Base-by-base conservation (phyloP, 2,113 vertebrate species). In the Myodes glareolus region DNA sequence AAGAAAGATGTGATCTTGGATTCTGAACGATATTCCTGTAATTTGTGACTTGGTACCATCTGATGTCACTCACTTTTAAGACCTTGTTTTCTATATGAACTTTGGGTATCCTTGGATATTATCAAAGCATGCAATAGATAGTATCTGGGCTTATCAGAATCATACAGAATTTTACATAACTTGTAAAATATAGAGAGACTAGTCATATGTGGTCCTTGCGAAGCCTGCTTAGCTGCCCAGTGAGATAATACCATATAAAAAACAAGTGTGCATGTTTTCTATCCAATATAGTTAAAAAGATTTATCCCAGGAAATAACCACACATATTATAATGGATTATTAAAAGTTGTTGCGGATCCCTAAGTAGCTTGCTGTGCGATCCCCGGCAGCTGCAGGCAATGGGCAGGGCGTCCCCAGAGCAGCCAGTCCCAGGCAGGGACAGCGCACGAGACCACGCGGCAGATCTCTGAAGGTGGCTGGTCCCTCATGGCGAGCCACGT, bases 1-100 rank as follows among this genome's bases (percentile, higher is more conserved):
- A 93, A 96, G 45, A 81, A 91, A 77, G 77, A 75, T 61, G 72
- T 50, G 61, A 25, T 55, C 63, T 89, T 77, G 36, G 55, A 70
- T 84, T 95, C 45, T 16, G 31, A 61, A 45, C 23, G 39, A 7
- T 58, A 31, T 58, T 50, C 42, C 42, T 68, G 70, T 14, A 52
- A 29, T 52, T 67, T 72, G 16, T 52, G 67, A 75, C n/a, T 90
- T 39, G 23, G 19, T 36, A 77, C 39, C 39, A 36, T 42, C 29
- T 90, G 72, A 70, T 89, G 42, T 42, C n/a, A 17, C 23, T 73
- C 42, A 52, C 42, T n/a, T 36, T 75, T 52, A 29, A 58, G 29
- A 84, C 4, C 91, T 81, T 17, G 36, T 58, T 91, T 88, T 93
- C 47, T 77, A 31, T 36, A n/a, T 70, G 39, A 68, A 52, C 8